Base-by-base conservation (phyloP, 1,140 invertebrate species). In the Antheraea pernyi region DNA sequence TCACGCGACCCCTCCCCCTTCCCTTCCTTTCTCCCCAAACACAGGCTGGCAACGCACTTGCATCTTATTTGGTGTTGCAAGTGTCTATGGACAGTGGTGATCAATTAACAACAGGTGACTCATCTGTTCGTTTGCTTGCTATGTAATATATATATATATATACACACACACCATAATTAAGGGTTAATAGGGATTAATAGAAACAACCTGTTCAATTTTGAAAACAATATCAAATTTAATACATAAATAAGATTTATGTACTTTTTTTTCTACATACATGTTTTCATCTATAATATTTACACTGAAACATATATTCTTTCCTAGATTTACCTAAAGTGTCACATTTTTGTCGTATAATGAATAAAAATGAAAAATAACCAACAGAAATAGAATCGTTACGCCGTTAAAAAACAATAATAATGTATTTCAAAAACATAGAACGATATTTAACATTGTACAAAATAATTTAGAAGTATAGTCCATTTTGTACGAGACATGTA, bases 201-300 rank as follows among this genome's bases (percentile, higher is more conserved):
- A 91, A 85, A 90, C 84, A 83, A 76, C 78, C 72, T 77, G 78
- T 84, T 76, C 80, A 90, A 89, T 91, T 91, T 90, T 88, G 84
- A 91, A 91, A 91, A 91, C 88, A 91, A 91, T 91, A 91, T 91
- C 89, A 91, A 91, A 91, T 91, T 89, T 89, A 91, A 90, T 91
- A 91, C 89, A 91, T 91, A 91, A 91, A 91, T 90, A 91, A 86
- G 69, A 88, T 90, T 91, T 91, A 91, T 90, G 89, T 91, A 90
- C 11, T 16, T 80, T 80, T 82, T 16, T 80, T 80, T 82, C 89
- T 89, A 90, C 89, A 90, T 88, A 90, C 86, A 91, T 83, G 86
- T 87, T 89, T 89, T 89, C 82, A 80, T 86, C 87, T 91, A 91
- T 88, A 75, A 84, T 91, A 91, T 91, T 90, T 91, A 91, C 89